These are phyloP conservation scores for Ectropis grisescens DNA, from an alignment of 1,140 invertebrate species.

Conservation along the genomic window DNA sequence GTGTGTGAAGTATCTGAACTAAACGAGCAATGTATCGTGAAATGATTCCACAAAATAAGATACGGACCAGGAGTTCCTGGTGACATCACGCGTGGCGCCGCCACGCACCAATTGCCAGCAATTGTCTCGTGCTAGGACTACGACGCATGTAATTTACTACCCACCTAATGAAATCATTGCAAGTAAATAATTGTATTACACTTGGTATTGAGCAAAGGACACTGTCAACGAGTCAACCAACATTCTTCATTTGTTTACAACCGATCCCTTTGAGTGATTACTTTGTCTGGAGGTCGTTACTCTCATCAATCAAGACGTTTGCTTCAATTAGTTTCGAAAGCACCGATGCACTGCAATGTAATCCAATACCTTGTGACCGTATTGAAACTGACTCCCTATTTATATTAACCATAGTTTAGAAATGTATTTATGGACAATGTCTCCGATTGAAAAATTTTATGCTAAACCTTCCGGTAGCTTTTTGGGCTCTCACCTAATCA, in stretches of 20 bases:
- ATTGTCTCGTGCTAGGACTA: conserved; percentile 37
- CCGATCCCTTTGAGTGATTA: conserved; percentile 1
- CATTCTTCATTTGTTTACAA: conserved; percentile 7
- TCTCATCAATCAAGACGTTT: conserved; percentile 44
- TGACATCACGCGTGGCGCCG: conserved; percentile 58
- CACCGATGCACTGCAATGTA: conserved; percentile 38
- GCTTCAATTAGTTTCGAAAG: conserved; percentile 43
- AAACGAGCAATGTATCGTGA: no score
- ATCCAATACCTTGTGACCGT: conserved; percentile 46
- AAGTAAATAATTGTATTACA: conserved; percentile 21
- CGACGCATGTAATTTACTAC: conserved; percentile 26
- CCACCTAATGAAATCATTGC: conserved; percentile 28
- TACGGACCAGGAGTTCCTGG: conserved; percentile 10
- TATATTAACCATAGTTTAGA: no score
- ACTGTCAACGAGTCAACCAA: conserved; percentile 19
- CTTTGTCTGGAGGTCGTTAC: conserved; percentile 38
- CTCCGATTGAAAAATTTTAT: no score
- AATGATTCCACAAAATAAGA: no score
- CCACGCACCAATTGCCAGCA: conserved; percentile 45
- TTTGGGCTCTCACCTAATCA: no score
- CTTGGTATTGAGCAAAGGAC: conserved; percentile 22
- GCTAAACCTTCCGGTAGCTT: no score
- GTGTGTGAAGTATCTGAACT: no score
- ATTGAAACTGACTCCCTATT: no score
- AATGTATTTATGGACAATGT: no score